Evolutionary conservation across 1,140 invertebrate genomes (phyloP).

Genomic region (Elymnias hypermnestra): DNA sequence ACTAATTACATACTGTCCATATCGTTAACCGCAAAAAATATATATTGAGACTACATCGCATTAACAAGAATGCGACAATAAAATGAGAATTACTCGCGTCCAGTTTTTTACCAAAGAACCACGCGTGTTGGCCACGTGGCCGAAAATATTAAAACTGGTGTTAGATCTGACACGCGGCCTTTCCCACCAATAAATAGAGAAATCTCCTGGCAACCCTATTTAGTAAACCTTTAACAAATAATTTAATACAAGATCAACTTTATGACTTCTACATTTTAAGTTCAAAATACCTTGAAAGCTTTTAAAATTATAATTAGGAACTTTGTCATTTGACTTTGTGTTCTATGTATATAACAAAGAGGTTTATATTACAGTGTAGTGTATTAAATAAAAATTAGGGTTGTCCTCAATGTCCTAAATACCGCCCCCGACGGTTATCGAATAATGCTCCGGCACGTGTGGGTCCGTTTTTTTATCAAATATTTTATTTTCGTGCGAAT

Average conservation of each 20-base stretch:
- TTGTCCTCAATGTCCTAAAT: slow-evolving; percentile 55
- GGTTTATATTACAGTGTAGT: slow-evolving; percentile 22
- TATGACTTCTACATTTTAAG: background rate
- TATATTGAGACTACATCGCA: slow-evolving; percentile 35
- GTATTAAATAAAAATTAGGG: slow-evolving; percentile 47
- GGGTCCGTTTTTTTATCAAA: slow-evolving; percentile 61
- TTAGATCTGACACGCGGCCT: slow-evolving; percentile 71
- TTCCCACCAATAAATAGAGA: slow-evolving; percentile 74
- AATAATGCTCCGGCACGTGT: slow-evolving; percentile 68
- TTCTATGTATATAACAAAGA: slow-evolving; percentile 10
- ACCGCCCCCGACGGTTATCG: slow-evolving; percentile 71
- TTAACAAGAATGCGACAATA: slow-evolving; percentile 67
- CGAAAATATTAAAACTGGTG: slow-evolving; percentile 74
- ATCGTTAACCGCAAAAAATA: slow-evolving; percentile 44
- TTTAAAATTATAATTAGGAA: background rate
- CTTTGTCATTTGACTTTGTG: slow-evolving; percentile 11
- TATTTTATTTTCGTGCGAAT: slow-evolving; percentile 68
- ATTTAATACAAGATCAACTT: slow-evolving; percentile 18
- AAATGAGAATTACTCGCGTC: slow-evolving; percentile 63
- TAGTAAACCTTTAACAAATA: slow-evolving; percentile 19
- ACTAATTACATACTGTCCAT: slow-evolving; percentile 36
- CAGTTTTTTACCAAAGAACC: slow-evolving; percentile 71
- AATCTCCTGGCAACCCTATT: slow-evolving; percentile 55
- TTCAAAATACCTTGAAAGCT: slow-evolving; percentile 1
- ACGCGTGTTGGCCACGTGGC: slow-evolving; percentile 57